These are phyloP conservation scores for Mamestra configurata DNA, from an alignment of 1,140 invertebrate genomes.

Conservation along the genomic window DNA sequence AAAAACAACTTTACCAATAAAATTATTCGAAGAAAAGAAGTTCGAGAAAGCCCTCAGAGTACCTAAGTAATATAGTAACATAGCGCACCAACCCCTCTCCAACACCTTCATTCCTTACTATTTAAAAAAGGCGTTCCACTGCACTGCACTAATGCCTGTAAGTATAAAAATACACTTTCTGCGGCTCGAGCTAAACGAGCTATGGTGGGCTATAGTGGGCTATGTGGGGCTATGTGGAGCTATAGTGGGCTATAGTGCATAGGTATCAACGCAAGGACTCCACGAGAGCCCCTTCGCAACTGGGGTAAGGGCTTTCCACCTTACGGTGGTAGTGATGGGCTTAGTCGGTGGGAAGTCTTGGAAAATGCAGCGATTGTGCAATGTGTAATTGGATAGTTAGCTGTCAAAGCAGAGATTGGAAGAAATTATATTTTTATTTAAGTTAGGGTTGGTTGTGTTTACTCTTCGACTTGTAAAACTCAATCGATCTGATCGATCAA, in stretches of 20 bases:
- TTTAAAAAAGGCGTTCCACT: slow-evolving; percentile 5
- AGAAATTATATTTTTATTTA: too few species aligned
- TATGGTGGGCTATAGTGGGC: background rate
- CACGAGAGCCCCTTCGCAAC: slow-evolving; percentile 47
- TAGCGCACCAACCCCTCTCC: background rate
- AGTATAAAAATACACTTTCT: slow-evolving; percentile 29
- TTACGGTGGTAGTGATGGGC: slow-evolving; percentile 40
- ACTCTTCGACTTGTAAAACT: too few species aligned
- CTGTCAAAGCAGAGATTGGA: background rate
- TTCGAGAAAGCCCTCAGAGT: background rate
- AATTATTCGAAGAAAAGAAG: too few species aligned
- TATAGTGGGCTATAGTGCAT: slow-evolving; percentile 19
- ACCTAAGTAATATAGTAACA: too few species aligned
- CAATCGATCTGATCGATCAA: too few species aligned
- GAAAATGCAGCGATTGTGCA: background rate
- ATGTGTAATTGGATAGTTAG: background rate
- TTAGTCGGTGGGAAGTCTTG: background rate
- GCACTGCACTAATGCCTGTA: slow-evolving; percentile 5
- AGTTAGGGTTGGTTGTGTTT: too few species aligned
- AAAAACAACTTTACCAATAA: too few species aligned
- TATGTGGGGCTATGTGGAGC: background rate
- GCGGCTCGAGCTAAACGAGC: slow-evolving; percentile 39
- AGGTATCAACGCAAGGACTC: slow-evolving; percentile 49
- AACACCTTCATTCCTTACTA: background rate
- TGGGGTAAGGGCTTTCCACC: slow-evolving; percentile 54